Evolutionary conservation across 37 sponge, comb jelly and placozoan species (phyloP).

Genomic region (Trichoplax adhaerens): DNA sequence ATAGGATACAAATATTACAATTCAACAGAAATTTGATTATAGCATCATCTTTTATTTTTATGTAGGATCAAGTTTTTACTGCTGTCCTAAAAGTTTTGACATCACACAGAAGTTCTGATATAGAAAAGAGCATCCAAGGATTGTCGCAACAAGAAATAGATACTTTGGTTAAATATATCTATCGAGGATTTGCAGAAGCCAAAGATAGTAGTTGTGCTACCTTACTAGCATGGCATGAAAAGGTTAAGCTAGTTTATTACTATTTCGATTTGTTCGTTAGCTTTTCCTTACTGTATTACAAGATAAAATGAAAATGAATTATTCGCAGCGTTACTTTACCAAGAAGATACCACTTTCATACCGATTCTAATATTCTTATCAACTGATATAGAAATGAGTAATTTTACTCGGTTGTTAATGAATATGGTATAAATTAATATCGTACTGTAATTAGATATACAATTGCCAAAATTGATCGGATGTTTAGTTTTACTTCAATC

Average conservation of each 20-base stretch:
- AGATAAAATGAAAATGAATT: no score
- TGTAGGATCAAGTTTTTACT: slow-evolving; percentile 59
- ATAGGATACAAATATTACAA: neutral
- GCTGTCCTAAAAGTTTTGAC: slow-evolving; percentile 81
- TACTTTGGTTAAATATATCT: slow-evolving; percentile 89
- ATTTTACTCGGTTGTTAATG: no score
- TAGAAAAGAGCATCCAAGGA: slow-evolving; percentile 54
- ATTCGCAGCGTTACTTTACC: neutral
- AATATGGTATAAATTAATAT: no score
- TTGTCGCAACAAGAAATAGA: slow-evolving; percentile 60
- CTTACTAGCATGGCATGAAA: slow-evolving; percentile 89
- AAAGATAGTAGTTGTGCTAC: slow-evolving; percentile 87
- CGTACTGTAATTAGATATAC: no score
- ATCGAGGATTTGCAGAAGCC: slow-evolving; percentile 83
- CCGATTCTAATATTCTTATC: neutral
- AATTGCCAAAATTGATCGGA: no score
- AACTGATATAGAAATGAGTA: neutral
- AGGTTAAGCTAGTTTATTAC: slow-evolving; percentile 24
- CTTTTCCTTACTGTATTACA: neutral
- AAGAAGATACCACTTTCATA: neutral
- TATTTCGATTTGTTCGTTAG: neutral
- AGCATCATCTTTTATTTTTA: neutral
- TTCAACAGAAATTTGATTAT: neutral
- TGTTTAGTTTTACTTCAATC: no score
- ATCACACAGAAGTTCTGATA: slow-evolving; percentile 55